These are phyloP conservation scores for Mythimna ferrago DNA, from an alignment of 2,888 invertebrate species.

Conservation along the genomic window DNA sequence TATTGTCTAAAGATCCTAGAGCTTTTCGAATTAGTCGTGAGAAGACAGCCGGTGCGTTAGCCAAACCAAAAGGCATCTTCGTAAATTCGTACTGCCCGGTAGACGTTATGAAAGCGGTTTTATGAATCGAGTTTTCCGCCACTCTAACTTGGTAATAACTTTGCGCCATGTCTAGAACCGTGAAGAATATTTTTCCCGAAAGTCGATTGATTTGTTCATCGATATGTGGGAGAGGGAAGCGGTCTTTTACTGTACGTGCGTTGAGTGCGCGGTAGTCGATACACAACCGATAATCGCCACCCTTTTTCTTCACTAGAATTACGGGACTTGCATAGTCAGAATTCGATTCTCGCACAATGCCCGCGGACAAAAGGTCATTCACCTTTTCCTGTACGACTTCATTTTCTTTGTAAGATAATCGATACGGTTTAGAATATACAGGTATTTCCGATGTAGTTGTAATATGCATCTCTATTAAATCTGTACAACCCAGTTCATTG, in stretches of 20 bases:
- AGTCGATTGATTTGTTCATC: conserved; percentile 9
- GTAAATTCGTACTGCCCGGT: not conserved
- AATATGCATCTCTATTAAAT: conserved; percentile 7
- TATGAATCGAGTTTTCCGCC: conserved; percentile 5
- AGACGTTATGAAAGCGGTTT: conserved; percentile 1
- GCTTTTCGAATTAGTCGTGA: not conserved
- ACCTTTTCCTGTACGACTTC: conserved; percentile 4
- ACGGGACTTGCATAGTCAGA: conserved; percentile 8
- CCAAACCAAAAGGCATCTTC: conserved; percentile 10
- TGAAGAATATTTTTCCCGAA: conserved; percentile 7
- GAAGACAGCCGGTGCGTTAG: conserved; percentile 1
- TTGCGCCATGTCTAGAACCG: conserved; percentile 1
- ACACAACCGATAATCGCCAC: conserved; percentile 9
- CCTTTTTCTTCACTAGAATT: conserved; percentile 10
- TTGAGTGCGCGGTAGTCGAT: conserved; percentile 10
- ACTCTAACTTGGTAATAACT: conserved; percentile 7
- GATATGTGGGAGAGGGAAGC: conserved; percentile 4
- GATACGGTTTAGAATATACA: conserved; percentile 5
- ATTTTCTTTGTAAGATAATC: conserved; percentile 1
- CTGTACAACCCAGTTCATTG: conserved; percentile 8
- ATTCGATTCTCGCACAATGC: conserved; percentile 1
- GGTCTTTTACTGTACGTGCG: conserved; percentile 5
- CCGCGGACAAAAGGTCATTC: not conserved
- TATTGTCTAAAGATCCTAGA: not conserved
- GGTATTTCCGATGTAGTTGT: not conserved